These are phyloP conservation scores for Channa argus DNA, from an alignment of 2,113 vertebrate genomes.

Conservation along the genomic window DNA sequence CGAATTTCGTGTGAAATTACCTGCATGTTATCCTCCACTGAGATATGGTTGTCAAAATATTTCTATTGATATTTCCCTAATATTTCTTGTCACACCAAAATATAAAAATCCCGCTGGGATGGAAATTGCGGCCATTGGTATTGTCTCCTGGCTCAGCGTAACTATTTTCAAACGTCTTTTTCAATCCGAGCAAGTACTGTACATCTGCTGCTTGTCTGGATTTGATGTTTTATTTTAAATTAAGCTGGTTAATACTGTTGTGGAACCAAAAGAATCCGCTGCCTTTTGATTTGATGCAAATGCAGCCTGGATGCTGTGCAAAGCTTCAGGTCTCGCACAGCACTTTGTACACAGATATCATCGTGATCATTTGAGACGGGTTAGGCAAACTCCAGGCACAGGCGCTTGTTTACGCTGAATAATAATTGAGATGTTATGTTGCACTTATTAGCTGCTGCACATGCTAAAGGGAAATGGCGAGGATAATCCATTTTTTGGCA, in stretches of 20 bases:
- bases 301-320: slow-evolving; percentile 14
- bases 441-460: slow-evolving; percentile 49
- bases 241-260: slow-evolving; percentile 51
- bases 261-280: slow-evolving; percentile 3
- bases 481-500: slow-evolving; percentile 53
- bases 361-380: slow-evolving; percentile 52
- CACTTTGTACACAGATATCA: slow-evolving; percentile 58
- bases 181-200: too few relatives aligned
- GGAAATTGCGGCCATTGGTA: neutral
- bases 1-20: too few relatives aligned
- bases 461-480: slow-evolving; percentile 36
- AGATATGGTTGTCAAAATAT: too few relatives aligned
- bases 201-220: slow-evolving; percentile 25
- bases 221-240: slow-evolving; percentile 46
- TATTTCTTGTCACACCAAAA: too few relatives aligned
- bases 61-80: too few relatives aligned
- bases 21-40: too few relatives aligned
- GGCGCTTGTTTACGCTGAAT: slow-evolving; percentile 53
- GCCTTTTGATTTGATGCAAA: slow-evolving; percentile 44
- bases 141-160: neutral
- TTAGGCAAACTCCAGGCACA: slow-evolving; percentile 43
- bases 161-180: too few relatives aligned
- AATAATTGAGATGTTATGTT: slow-evolving; percentile 63
- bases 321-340: slow-evolving; percentile 20
- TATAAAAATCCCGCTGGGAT: neutral